Conservation (phyloP, 2,888 invertebrate species). For the Gymnosoma rotundatum region DNA sequence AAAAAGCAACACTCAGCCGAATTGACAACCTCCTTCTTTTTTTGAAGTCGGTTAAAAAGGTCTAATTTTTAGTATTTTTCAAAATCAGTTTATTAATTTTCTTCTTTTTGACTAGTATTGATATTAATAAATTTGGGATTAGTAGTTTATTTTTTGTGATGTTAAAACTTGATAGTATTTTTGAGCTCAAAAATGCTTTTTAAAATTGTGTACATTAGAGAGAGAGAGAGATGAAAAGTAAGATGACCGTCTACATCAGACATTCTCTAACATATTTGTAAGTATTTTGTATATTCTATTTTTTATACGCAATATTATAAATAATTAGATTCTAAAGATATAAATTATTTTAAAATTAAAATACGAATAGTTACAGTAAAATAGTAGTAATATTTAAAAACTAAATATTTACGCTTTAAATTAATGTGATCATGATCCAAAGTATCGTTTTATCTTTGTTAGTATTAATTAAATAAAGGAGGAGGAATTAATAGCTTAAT, state of each 20-base stretch:
- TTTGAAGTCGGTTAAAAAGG: too few species aligned
- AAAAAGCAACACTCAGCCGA: too few species aligned
- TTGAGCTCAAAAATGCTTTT: slow-evolving; percentile 65
- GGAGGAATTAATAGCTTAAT: slow-evolving; percentile 44
- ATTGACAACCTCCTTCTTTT: too few species aligned
- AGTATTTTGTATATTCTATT: background rate
- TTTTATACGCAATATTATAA: slow-evolving; percentile 17
- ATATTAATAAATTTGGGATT: slow-evolving; percentile 62
- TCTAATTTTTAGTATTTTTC: background rate
- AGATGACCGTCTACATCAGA: background rate
- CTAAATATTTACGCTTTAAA: slow-evolving; percentile 19
- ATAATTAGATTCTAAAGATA: slow-evolving; percentile 54
- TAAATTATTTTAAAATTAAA: slow-evolving; percentile 49
- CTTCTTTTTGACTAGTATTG: slow-evolving; percentile 64
- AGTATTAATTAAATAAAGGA: slow-evolving; percentile 37
- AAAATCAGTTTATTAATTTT: slow-evolving; percentile 26
- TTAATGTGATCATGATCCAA: slow-evolving; percentile 44
- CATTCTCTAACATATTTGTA: slow-evolving; percentile 21
- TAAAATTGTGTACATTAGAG: slow-evolving; percentile 38
- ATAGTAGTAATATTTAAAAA: slow-evolving; percentile 24
- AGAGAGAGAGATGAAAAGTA: background rate
- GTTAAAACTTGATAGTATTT: slow-evolving; percentile 57
- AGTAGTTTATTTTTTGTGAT: slow-evolving; percentile 45
- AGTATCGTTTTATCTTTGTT: slow-evolving; percentile 28
- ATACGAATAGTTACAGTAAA: slow-evolving; percentile 31